A percentile compares a stretch with the other conserved stretches of the same genome.
Conservation (phyloP, 1,140 invertebrate species). For the Pogonomyrmex californicus region DNA sequence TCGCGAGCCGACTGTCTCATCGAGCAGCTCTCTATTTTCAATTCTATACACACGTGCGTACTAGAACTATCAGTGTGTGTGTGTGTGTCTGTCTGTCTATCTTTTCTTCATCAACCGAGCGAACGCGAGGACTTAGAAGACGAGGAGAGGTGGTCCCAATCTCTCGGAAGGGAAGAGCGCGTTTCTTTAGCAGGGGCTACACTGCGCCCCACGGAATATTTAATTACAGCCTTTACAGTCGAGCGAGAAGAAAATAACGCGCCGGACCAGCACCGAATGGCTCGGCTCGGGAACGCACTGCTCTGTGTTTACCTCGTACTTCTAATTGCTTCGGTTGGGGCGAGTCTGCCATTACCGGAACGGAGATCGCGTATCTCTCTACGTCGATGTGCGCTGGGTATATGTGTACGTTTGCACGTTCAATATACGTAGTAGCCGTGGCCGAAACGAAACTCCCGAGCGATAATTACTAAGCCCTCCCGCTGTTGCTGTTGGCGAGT, state of each 20-base stretch:
- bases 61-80: conserved; percentile 62
- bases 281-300: conserved; percentile 72
- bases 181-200: conserved; percentile 54
- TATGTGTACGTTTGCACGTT: conserved; percentile 24
- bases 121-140: conserved; percentile 17
- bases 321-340: conserved; percentile 84
- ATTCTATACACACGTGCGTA: conserved; percentile 53
- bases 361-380: conserved; percentile 75
- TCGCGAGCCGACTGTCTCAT: conserved; percentile 49
- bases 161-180: conserved; percentile 52
- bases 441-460: conserved; percentile 67
- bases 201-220: conserved; percentile 78
- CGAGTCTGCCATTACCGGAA: conserved; percentile 81
- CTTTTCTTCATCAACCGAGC: conserved; percentile 67
- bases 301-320: conserved; percentile 86
- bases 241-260: conserved; percentile 81
- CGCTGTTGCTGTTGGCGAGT: conserved; percentile 41
- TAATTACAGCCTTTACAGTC: conserved; percentile 82
- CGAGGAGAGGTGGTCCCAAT: conserved; percentile 14
- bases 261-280: conserved; percentile 73
- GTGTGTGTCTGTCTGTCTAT: conserved; percentile 72
- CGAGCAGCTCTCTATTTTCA: conserved; percentile 46
- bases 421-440: conserved; percentile 41
- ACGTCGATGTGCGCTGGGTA: conserved; percentile 47
- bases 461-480: conserved; percentile 76